phyloP scores from a whole-genome alignment of 2,888 invertebrate genomes.

The Orgyia antiqua region DNA sequence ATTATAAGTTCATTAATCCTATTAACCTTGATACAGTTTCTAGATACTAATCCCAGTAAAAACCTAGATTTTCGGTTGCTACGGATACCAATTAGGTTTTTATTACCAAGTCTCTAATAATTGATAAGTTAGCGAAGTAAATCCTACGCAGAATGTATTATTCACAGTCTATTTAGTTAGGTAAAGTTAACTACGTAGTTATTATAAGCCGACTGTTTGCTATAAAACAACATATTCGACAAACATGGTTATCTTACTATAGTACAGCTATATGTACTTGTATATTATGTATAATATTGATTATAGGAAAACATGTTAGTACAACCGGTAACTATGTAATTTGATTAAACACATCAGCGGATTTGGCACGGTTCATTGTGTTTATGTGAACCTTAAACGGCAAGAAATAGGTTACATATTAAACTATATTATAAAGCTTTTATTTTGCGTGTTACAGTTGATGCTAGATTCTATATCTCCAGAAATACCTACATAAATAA shows the following conservation, averaged over 20 bases:
- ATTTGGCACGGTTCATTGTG: not conserved
- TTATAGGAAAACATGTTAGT: conserved; percentile 2
- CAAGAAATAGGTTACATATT: not conserved
- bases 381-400: not conserved
- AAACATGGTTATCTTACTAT: conserved; percentile 2
- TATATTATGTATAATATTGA: conserved; percentile 4
- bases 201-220: not conserved
- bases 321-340: conserved; percentile 1
- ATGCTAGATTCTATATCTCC: not conserved
- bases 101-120: too few species aligned
- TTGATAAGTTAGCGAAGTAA: too few species aligned
- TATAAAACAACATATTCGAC: not conserved
- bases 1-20: too few species aligned
- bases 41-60: too few species aligned
- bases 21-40: too few species aligned
- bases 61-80: too few species aligned
- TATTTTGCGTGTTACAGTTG: not conserved
- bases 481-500: too few species aligned
- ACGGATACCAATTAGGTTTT: too few species aligned
- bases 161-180: not conserved
- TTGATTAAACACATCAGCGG: conserved; percentile 1
- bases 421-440: not conserved
- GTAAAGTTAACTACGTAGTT: not conserved
- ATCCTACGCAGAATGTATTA: not conserved
- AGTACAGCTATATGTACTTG: too few species aligned